A percentile compares a stretch with the other conserved stretches of the same genome.
Evolutionary conservation across 2,797 vertebrate species (phyloP).

Genomic region (Perodicticus potto): DNA sequence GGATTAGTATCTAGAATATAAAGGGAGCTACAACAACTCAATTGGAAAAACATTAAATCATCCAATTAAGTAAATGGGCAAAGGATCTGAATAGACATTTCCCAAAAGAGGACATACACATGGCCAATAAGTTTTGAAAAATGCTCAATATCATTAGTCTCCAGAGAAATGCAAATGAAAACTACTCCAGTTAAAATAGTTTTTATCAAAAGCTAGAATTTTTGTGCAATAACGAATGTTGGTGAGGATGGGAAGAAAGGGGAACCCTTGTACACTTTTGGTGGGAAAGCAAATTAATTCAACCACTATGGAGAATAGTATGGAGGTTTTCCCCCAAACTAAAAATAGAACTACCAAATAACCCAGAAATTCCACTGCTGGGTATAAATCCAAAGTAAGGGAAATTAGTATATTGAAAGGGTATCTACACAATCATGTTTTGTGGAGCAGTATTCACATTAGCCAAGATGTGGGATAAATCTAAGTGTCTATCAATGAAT

Average conservation of each 20-base stretch:
- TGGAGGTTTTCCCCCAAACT: not conserved
- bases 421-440: not conserved
- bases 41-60: not conserved
- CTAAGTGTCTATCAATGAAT: not conserved
- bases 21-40: not conserved
- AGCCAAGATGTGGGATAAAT: not conserved
- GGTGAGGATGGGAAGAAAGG: not conserved
- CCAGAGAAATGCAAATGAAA: not conserved
- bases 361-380: not conserved
- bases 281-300: not conserved
- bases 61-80: not conserved
- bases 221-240: not conserved
- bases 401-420: not conserved
- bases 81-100: not conserved
- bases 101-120: not conserved
- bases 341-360: not conserved
- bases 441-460: not conserved
- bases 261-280: not conserved
- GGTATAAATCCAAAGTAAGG: not conserved
- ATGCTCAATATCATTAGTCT: not conserved
- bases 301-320: not conserved
- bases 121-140: not conserved
- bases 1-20: not conserved
- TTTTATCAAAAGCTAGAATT: not conserved
- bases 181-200: not conserved